Percentiles rank a stretch among this genome's conserved stretches.
Evolutionary conservation across 2,113 vertebrate genomes (phyloP).

Genomic region (Chaetodon auriga): DNA sequence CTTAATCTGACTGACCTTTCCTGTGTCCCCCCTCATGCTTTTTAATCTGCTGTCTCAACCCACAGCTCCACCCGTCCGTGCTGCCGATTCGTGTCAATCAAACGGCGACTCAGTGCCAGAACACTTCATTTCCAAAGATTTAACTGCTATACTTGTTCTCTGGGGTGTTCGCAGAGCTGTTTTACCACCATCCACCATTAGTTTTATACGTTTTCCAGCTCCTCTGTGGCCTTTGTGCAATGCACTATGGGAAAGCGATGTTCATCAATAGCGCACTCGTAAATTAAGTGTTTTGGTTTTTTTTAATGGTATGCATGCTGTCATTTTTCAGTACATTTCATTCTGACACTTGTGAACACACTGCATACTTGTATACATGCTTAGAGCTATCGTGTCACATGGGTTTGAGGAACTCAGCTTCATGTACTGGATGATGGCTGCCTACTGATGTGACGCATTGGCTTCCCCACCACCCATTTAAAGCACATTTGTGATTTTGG

Average conservation of each 20-base stretch:
- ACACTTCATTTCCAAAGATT: background rate
- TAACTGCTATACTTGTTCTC: background rate
- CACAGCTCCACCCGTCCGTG: background rate
- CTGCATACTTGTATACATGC: background rate
- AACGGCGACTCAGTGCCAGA: background rate
- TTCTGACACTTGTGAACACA: background rate
- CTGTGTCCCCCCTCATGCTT: background rate
- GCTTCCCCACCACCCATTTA: background rate
- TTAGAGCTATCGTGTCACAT: background rate
- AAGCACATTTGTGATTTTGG: background rate
- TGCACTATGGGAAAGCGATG: background rate
- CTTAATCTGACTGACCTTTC: background rate
- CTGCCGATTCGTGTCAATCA: background rate
- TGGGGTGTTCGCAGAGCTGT: background rate
- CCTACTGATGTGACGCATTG: background rate
- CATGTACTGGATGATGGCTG: background rate
- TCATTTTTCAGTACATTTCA: background rate
- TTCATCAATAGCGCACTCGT: background rate
- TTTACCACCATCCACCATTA: background rate
- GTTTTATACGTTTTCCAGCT: background rate
- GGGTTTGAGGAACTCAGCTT: background rate
- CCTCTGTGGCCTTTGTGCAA: background rate
- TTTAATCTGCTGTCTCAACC: background rate
- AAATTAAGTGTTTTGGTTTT: background rate
- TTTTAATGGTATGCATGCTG: background rate